Percentiles rank a stretch among this genome's conserved stretches.
Conservation (phyloP, 2,888 invertebrate species). For the Megalurothrips usitatus region DNA sequence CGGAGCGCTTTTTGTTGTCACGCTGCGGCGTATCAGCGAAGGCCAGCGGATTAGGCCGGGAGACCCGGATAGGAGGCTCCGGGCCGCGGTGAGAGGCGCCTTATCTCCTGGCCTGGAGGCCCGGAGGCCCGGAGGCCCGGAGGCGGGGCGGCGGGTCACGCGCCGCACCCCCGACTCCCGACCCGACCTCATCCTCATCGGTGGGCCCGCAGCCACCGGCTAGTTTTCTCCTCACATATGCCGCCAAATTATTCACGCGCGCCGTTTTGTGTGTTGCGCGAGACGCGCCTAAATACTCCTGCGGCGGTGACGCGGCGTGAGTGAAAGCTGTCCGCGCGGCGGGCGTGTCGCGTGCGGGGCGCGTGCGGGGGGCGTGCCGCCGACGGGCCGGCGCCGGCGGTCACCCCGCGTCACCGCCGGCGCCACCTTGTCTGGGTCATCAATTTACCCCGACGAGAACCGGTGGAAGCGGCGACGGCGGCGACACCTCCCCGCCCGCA, state of each 20-base stretch:
- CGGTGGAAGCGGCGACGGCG: too few species aligned
- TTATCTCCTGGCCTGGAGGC: too few species aligned
- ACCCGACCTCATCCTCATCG: neutral
- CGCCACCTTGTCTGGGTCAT: neutral
- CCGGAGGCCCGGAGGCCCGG: neutral
- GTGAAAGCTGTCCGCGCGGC: neutral
- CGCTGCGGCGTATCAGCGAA: too few species aligned
- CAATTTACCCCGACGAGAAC: neutral
- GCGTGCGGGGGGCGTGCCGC: neutral
- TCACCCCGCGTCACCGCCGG: neutral
- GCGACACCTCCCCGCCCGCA: neutral
- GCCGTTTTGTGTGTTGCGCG: neutral
- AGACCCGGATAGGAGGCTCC: too few species aligned
- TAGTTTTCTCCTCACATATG: neutral
- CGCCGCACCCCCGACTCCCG: neutral
- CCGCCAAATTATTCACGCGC: slow-evolving; percentile 1
- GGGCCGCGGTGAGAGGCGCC: too few species aligned
- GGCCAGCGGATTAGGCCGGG: too few species aligned
- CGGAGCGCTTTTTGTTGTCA: too few species aligned
- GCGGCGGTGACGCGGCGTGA: neutral
- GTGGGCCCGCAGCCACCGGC: neutral
- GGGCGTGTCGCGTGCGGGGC: neutral
- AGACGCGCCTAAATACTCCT: neutral
- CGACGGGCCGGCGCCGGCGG: neutral
- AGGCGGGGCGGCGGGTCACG: neutral